Base-by-base conservation (phyloP, 2,113 vertebrate genomes). In the Patagioenas fasciata region DNA sequence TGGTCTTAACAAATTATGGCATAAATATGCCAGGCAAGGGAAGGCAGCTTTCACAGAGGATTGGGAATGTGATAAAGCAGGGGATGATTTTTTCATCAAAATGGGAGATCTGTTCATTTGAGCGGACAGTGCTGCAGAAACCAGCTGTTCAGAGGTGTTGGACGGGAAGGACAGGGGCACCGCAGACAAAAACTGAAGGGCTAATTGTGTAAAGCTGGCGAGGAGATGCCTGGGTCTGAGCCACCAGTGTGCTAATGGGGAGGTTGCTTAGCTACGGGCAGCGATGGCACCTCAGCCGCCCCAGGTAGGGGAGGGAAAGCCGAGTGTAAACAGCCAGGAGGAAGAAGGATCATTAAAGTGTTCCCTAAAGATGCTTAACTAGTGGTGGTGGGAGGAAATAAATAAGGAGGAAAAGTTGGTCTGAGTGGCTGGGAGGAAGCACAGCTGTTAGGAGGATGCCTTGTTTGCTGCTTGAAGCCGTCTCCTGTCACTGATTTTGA, bases 291-390 rank as follows among this genome's bases (percentile, higher is more conserved):
- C 89, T 95, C 81, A 42, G 73, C 64, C 38, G 10, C 57, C 85
- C 42, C 65, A 84, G 91, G 89, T 69, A 94, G 44, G 62, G 67
- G 58, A 69, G 62, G 79, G 71, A 89, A 80, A 94, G 70, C 70
- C 6, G 19, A 79, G 73, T 6, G 0, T 65, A 89, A 95, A 84
- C 73, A 95, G 73, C 4, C 13, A 40, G 81, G 81, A 89, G 82
- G 91, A 91, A 94, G 78, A 91, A 88, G 81, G 85, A 89, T 97
- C 89, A 93, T 95, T 96, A 96, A 94, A 95, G 87, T 56, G 54
- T 47, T 94, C 89, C 91, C 93, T 91, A 66, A 93, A 96, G 94
- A 93, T 78, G 32, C 60, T 48, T 94, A 73, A 96, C 85, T 93
- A 92, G 91, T 10, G 5, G 70, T 75, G 31, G 80, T 40, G 91